Base-by-base conservation (phyloP, 2,113 vertebrate species). In the Callaeas wilsoni region DNA sequence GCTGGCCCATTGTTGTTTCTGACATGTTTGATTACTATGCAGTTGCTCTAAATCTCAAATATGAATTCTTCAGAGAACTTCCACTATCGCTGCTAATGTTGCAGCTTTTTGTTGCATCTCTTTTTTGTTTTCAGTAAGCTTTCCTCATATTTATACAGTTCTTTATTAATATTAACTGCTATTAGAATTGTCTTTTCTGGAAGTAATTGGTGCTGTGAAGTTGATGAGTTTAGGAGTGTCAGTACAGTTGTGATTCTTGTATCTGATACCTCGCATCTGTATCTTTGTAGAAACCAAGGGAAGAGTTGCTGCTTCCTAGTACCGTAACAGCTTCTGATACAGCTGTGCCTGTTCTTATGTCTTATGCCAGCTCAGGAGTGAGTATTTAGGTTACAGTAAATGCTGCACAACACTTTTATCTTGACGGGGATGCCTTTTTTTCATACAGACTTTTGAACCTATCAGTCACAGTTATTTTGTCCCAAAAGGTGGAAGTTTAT, bases 201-300 rank as follows among this genome's bases (percentile, higher is more conserved):
- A 56, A 52, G 13, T 6, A 56, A 29, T 32, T 76, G 22, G 20
- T 55, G 18, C 23, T 32, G 20, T 0, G 1, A 33, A 64, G 37
- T 6, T 16, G 12, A 5, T 16, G 20, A 69, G 21, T 52, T 25
- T 22, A 5, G 26, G 32, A 49, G 23, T 23, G 39, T 65, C 23
- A 5, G 3, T 30, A 9, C 4, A 4, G 6, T 25, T 3, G 2
- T 9, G 29, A 18, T 27, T 53, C 12, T 42, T 47, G 0, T 29
- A 5, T 37, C 14, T 77, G 49, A 16, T 64, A 16, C 10, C 21
- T 52, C 0, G 0, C 10, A 18, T 59, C 32, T 70, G 1, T 32
- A 9, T 46, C 35, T 74, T 55, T 57, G 30, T 80, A 3, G 6
- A n/a, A 39, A 30, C 18, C 23, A 13, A 33, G n/a, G 12, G 7